Evolutionary conservation across 2,797 vertebrate genomes (phyloP).

Genomic region (Urocyon cinereoargenteus): DNA sequence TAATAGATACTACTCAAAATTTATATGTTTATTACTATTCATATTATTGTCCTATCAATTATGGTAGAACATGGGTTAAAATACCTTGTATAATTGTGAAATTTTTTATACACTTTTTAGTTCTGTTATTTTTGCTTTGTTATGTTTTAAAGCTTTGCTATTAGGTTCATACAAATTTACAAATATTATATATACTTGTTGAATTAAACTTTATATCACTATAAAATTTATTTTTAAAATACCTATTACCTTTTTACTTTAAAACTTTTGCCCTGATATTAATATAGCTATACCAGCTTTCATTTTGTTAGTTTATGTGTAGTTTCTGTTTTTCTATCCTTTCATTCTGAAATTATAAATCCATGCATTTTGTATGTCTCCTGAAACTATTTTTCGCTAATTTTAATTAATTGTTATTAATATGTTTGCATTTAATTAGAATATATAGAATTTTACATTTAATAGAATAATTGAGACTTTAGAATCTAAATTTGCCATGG

Average conservation of each 20-base stretch:
- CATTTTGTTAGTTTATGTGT: neutral
- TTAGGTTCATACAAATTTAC: neutral
- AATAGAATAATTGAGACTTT: neutral
- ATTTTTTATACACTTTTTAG: neutral
- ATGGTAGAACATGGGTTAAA: neutral
- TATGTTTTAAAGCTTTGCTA: neutral
- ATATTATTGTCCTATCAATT: neutral
- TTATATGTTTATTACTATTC: neutral
- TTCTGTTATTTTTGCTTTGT: neutral
- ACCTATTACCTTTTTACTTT: neutral
- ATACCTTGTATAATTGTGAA: neutral
- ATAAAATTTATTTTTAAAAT: neutral
- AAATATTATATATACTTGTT: neutral
- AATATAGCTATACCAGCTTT: neutral
- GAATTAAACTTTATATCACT: neutral
- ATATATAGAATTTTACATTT: neutral
- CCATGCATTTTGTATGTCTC: neutral
- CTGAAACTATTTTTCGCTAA: neutral
- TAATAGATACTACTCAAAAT: neutral
- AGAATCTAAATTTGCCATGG: neutral
- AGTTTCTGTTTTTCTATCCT: neutral
- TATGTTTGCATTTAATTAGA: neutral
- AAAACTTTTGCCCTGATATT: neutral
- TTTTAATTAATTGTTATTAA: neutral
- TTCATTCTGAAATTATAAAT: constrained; percentile 1